Percentiles rank a stretch among this genome's conserved stretches.
Evolutionary conservation across 2,113 vertebrate species (phyloP).

Genomic region (Chloropsis cyanopogon): DNA sequence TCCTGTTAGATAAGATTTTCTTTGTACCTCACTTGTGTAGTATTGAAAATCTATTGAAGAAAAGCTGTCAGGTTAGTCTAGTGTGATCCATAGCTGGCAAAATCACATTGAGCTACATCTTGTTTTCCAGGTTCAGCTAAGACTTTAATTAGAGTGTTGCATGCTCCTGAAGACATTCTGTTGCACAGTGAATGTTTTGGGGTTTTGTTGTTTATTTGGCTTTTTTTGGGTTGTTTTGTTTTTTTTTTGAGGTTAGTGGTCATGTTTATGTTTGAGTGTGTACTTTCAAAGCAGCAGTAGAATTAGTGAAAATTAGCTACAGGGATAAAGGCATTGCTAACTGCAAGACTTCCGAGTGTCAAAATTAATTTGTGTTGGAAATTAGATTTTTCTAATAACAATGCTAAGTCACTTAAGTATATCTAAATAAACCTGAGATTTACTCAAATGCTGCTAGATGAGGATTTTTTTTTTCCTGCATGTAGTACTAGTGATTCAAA

Average conservation of each 20-base stretch:
- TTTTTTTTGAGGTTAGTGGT: neutral
- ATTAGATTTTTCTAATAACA: neutral
- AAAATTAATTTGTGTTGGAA: neutral
- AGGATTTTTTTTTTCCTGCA: neutral
- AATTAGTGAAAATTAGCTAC: neutral
- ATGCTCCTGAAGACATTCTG: neutral
- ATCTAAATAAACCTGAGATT: slow-evolving; percentile 4
- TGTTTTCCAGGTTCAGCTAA: neutral
- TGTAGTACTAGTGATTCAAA: neutral
- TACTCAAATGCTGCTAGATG: neutral
- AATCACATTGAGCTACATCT: neutral
- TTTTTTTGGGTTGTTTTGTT: neutral
- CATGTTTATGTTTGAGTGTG: neutral
- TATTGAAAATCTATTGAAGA: slow-evolving; percentile 29
- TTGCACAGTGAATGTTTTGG: neutral
- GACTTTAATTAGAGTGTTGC: neutral
- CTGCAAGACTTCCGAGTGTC: neutral
- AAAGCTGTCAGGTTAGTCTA: neutral
- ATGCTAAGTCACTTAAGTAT: neutral
- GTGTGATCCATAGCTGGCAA: neutral
- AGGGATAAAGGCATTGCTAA: neutral
- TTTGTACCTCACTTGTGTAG: neutral
- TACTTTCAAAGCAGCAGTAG: neutral
- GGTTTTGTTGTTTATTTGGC: neutral
- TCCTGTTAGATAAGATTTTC: neutral